These are phyloP conservation scores for Yponomeuta evonymella DNA, from an alignment of 2,888 invertebrate genomes.

Conservation along the genomic window DNA sequence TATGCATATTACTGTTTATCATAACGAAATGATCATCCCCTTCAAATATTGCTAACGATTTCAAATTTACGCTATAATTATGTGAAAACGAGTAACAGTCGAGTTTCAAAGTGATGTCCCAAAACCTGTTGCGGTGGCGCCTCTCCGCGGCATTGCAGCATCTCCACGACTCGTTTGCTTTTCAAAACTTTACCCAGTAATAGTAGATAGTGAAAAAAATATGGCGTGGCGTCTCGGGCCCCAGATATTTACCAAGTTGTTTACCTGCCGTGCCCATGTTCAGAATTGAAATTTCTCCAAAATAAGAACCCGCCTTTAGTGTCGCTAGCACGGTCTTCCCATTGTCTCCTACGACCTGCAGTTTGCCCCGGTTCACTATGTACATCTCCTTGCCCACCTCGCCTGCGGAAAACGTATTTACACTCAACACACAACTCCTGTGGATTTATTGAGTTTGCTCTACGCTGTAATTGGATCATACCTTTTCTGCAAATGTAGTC, in stretches of 20 bases:
- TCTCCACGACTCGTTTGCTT: constrained; percentile 73
- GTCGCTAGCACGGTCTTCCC: constrained; percentile 97
- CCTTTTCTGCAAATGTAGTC: constrained; percentile 99
- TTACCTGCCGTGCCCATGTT: constrained; percentile 99
- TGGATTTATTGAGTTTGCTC: no score
- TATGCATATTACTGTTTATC: no score
- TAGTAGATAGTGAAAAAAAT: constrained; percentile 47
- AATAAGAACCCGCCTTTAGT: constrained; percentile 98
- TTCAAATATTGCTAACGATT: neutral
- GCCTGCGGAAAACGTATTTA: constrained; percentile 77
- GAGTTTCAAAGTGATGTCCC: constrained; percentile 57
- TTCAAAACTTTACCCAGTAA: constrained; percentile 58
- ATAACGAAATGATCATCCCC: no score
- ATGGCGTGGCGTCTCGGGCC: constrained; percentile 77
- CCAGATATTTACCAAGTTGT: constrained; percentile 94
- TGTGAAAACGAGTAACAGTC: neutral
- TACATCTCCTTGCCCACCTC: constrained; percentile 99
- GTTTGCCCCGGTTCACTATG: constrained; percentile 97
- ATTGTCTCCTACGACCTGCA: constrained; percentile 96
- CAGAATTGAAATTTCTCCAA: constrained; percentile 99
- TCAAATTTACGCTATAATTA: neutral
- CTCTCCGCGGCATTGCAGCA: constrained; percentile 75
- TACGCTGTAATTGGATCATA: constrained; percentile 48
- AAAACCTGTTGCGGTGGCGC: constrained; percentile 66
- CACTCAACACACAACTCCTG: neutral